Base-by-base conservation (phyloP, 2,888 invertebrate genomes). In the Drosophila tanythrix region DNA sequence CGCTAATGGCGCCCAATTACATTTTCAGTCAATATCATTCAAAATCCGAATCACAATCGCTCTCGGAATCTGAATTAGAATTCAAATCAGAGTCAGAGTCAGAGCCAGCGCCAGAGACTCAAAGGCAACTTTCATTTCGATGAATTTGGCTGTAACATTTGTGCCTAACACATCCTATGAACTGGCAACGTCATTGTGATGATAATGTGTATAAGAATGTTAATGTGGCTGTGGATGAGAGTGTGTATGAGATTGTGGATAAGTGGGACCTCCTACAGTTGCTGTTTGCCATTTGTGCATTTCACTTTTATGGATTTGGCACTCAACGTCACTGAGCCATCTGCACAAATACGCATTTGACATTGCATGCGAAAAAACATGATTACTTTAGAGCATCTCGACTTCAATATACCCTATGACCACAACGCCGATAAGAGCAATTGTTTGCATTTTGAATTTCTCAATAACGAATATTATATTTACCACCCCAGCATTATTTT, bases 241-340 rank as follows among this genome's bases (percentile, higher is more conserved):
- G 27, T 50, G 50, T 29, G 11, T 21, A 57, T 60, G 60, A 46
- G 21, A 46, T 15, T 46, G 46, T 46, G 33, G 27, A 33, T 61
- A 33, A 60, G 33, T 13, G 11, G 18, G 53, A 46, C 27, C n/a
- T 29, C 18, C 27, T 5, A 13, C 2, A 5, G 50, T 21, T 35
- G 27, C 33, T 52, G 62, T 46, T 46, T 56, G 61, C 60, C 64
- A 63, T 72, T 79, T 79, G 48, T 82, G 75, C 79, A 75, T 82
- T 82, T 79, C 79, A 69, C 68, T 79, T 71, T 74, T 56, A 61
- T 70, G 72, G 80, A 79, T 76, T 82, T 82, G 65, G 63, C 69
- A 70, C 73, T 81, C 74, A 77, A 46, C 68, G 77, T 77, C 77
- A 81, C 74, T 77, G 74, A 81, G 65, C 65, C 66, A 79, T 80